These are phyloP conservation scores for Erpobdella octoculata DNA, from an alignment of 2,888 invertebrate species.

Conservation along the genomic window DNA sequence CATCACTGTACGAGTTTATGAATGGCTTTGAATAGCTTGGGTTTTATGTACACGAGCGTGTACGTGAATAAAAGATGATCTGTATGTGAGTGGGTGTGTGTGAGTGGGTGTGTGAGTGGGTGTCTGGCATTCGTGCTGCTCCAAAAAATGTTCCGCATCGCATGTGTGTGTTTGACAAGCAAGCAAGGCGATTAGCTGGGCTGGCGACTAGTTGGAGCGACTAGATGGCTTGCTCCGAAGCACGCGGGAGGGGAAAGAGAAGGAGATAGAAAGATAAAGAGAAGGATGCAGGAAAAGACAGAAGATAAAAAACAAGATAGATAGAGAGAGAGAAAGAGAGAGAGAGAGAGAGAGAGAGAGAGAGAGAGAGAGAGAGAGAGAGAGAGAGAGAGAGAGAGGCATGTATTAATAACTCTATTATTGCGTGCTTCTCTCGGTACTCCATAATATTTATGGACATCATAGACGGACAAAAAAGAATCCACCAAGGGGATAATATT, in stretches of 20 bases:
- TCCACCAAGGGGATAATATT: too few relatives aligned
- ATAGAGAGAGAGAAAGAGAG: too few relatives aligned
- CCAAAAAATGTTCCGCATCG: background rate
- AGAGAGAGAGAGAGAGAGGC: slow-evolving; percentile 1
- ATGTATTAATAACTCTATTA: too few relatives aligned
- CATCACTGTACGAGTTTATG: too few relatives aligned
- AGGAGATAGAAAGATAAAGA: too few relatives aligned
- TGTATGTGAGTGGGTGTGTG: background rate
- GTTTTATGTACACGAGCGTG: too few relatives aligned
- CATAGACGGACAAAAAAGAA: too few relatives aligned
- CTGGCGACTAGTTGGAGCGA: background rate
- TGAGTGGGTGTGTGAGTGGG: background rate
- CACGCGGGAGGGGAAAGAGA: background rate
- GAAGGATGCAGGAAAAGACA: background rate
- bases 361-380: slow-evolving; percentile 5
- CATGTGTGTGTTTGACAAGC: background rate
- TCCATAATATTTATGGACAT: too few relatives aligned
- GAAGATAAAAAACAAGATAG: background rate
- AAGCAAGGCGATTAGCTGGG: background rate
- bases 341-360: slow-evolving; percentile 2
- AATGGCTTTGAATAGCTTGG: too few relatives aligned
- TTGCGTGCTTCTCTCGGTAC: too few relatives aligned
- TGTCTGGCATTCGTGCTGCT: too few relatives aligned
- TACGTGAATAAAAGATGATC: background rate
- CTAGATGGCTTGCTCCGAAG: background rate